Conservation (phyloP, 2,113 vertebrate species). For the Alouatta palliata region DNA sequence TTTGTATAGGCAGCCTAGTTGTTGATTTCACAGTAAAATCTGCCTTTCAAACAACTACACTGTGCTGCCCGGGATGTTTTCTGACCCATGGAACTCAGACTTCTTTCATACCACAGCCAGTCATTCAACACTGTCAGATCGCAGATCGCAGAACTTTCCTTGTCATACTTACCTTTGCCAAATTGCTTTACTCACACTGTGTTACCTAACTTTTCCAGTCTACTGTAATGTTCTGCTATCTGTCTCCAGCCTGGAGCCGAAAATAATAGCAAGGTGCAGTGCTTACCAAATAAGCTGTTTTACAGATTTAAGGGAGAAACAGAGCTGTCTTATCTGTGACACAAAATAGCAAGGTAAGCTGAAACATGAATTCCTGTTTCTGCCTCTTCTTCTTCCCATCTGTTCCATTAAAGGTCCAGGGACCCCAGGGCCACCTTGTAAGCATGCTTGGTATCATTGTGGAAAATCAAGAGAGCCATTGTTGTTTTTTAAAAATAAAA, state of each 20-base stretch:
- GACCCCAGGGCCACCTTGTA: constrained; percentile 77
- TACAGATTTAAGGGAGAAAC: background rate
- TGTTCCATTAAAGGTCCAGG: constrained; percentile 85
- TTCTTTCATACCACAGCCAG: rapidly evolving
- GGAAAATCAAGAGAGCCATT: constrained; percentile 75
- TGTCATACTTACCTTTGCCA: background rate
- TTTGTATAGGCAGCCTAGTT: background rate
- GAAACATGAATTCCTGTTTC: constrained; percentile 65
- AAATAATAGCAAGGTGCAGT: background rate
- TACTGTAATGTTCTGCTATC: background rate
- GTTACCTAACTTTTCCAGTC: background rate
- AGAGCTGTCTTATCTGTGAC: background rate
- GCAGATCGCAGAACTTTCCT: background rate
- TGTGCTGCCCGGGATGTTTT: background rate
- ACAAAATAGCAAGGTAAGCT: background rate
- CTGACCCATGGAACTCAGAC: background rate
- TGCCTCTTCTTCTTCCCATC: constrained; percentile 83
- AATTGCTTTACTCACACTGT: background rate
- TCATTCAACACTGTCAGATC: background rate
- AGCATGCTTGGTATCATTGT: constrained; percentile 80
- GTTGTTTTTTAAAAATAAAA: constrained; percentile 85
- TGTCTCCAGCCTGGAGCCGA: background rate
- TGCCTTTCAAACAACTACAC: background rate
- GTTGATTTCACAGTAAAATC: background rate
- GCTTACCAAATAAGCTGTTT: background rate